These are phyloP conservation scores for Drosophila eohydei DNA, from an alignment of 2,888 invertebrate species.

Conservation along the genomic window DNA sequence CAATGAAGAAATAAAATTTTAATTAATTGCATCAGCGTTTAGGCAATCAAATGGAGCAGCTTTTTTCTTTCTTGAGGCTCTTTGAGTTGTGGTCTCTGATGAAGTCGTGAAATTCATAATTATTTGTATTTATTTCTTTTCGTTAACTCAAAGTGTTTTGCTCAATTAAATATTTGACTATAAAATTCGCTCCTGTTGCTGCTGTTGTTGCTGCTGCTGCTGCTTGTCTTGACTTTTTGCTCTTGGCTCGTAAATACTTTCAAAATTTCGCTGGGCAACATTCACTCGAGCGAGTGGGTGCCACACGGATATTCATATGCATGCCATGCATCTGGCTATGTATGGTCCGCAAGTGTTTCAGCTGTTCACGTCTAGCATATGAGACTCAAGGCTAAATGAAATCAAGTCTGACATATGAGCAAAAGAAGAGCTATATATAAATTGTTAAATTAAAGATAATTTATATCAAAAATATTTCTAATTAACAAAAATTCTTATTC, in stretches of 20 bases:
- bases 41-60: slow-evolving; percentile 73
- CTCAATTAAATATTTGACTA: slow-evolving; percentile 71
- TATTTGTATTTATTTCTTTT: slow-evolving; percentile 30
- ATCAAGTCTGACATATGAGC: background rate
- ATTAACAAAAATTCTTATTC: too few species aligned
- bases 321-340: background rate
- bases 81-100: slow-evolving; percentile 14
- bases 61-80: slow-evolving; percentile 31
- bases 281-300: slow-evolving; percentile 46
- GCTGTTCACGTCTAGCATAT: background rate
- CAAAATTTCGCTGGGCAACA: slow-evolving; percentile 54
- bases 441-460: too few species aligned
- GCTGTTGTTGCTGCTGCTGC: background rate
- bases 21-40: slow-evolving; percentile 79
- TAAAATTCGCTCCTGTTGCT: slow-evolving; percentile 7
- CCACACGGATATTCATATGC: slow-evolving; percentile 20
- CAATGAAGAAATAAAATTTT: slow-evolving; percentile 77
- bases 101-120: slow-evolving; percentile 59
- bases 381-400: background rate
- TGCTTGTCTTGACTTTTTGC: slow-evolving; percentile 12
- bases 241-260: slow-evolving; percentile 44
- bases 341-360: slow-evolving; percentile 7
- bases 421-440: too few species aligned
- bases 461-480: too few species aligned
- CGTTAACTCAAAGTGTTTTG: slow-evolving; percentile 34